Evolutionary conservation across 2,888 invertebrate species (phyloP).

Genomic region (Magallana nippona): DNA sequence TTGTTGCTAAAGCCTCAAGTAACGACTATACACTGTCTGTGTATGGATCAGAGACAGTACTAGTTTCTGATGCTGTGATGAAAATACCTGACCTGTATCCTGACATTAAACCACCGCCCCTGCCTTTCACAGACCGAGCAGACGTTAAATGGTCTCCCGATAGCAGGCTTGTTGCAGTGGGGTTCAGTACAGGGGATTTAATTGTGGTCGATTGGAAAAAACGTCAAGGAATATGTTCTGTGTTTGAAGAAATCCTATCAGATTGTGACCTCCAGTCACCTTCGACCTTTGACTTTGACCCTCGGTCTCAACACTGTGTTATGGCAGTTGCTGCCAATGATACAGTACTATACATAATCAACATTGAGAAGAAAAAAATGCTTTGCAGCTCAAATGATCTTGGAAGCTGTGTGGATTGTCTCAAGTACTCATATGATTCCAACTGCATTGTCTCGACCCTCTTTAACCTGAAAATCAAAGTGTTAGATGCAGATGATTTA

Average conservation of each 20-base stretch:
- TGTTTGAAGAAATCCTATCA: slow-evolving; percentile 64
- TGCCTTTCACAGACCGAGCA: slow-evolving; percentile 61
- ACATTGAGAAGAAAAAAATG: slow-evolving; percentile 52
- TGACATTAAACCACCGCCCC: slow-evolving; percentile 48
- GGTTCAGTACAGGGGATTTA: slow-evolving; percentile 59
- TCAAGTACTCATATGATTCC: slow-evolving; percentile 63
- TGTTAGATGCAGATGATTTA: slow-evolving; percentile 56
- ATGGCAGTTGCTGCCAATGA: slow-evolving; percentile 66
- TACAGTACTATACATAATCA: slow-evolving; percentile 58
- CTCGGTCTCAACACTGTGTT: slow-evolving; percentile 57
- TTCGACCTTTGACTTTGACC: slow-evolving; percentile 70
- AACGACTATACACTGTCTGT: slow-evolving; percentile 56
- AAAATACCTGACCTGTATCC: slow-evolving; percentile 26
- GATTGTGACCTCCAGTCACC: slow-evolving; percentile 58
- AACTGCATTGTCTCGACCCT: slow-evolving; percentile 58
- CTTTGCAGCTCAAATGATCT: slow-evolving; percentile 47
- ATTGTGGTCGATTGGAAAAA: slow-evolving; percentile 56
- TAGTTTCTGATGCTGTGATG: slow-evolving; percentile 30
- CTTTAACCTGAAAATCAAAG: slow-evolving; percentile 58
- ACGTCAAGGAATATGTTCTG: slow-evolving; percentile 53
- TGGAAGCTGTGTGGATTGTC: slow-evolving; percentile 59
- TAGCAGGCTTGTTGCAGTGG: slow-evolving; percentile 64
- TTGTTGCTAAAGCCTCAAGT: slow-evolving; percentile 58
- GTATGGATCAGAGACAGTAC: slow-evolving; percentile 33
- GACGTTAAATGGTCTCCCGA: slow-evolving; percentile 73